Evolutionary conservation across 2,888 invertebrate genomes (phyloP).

Genomic region (Polymixis lichenea): DNA sequence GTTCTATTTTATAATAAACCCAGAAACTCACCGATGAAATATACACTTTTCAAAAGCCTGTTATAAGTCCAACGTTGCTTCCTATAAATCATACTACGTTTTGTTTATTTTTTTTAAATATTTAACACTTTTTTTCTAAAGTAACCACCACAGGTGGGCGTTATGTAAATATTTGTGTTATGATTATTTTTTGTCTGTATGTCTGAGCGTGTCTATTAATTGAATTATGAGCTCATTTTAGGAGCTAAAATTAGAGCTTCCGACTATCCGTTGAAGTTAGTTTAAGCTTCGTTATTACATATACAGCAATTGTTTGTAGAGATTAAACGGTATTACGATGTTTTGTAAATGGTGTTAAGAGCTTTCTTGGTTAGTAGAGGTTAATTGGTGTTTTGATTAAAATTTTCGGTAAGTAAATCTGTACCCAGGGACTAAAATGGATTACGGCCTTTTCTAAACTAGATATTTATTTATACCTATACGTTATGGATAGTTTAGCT

Average conservation of each 20-base stretch:
- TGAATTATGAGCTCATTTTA: constrained; percentile 58
- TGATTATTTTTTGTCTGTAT: constrained; percentile 53
- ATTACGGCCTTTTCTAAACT: not conserved
- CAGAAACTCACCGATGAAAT: constrained; percentile 52
- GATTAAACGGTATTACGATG: not conserved
- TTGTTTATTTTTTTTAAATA: constrained; percentile 65
- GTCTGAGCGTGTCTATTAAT: constrained; percentile 50
- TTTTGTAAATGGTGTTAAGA: constrained; percentile 17
- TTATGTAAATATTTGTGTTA: constrained; percentile 59
- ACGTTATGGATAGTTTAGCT: not conserved
- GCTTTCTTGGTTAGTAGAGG: no score
- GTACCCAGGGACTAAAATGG: not conserved
- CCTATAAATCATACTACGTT: constrained; percentile 54
- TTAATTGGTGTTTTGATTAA: no score
- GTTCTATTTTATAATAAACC: constrained; percentile 44
- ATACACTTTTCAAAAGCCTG: constrained; percentile 56
- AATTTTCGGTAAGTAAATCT: not conserved
- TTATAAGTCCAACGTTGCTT: constrained; percentile 36
- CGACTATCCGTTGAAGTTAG: constrained; percentile 9
- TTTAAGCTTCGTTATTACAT: constrained; percentile 35
- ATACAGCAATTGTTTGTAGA: not conserved
- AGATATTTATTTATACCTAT: not conserved
- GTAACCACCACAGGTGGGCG: constrained; percentile 57
- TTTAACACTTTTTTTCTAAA: constrained; percentile 61
- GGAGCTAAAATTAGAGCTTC: constrained; percentile 32